Evolutionary conservation across 2,113 vertebrate genomes (phyloP).

Genomic region (Centrocercus urophasianus): DNA sequence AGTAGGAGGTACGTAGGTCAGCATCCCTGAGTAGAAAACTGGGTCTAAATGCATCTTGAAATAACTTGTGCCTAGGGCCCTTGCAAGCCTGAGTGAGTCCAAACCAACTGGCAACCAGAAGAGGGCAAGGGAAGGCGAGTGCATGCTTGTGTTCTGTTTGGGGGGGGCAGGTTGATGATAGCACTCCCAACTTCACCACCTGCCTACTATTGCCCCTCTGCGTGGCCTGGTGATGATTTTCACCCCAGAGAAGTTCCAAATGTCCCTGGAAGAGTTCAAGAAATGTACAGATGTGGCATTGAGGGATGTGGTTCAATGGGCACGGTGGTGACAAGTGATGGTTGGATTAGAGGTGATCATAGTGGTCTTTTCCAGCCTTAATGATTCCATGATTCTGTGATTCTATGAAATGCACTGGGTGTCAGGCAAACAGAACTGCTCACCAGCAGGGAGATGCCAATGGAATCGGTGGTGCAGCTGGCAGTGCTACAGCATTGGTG

Average conservation of each 20-base stretch:
- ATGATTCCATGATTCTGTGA: no score
- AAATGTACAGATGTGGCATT: no score
- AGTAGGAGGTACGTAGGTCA: neutral
- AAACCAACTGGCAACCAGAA: neutral
- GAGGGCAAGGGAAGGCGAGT: neutral
- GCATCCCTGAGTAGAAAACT: neutral
- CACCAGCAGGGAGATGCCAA: neutral
- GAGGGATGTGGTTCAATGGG: no score
- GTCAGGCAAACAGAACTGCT: neutral
- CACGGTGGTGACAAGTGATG: no score
- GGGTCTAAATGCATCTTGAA: neutral
- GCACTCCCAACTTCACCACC: neutral
- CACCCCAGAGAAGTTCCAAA: neutral
- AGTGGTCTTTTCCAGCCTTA: no score
- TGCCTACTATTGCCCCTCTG: neutral
- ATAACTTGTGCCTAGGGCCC: neutral
- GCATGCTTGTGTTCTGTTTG: neutral
- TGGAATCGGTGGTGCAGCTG: neutral
- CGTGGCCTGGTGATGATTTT: neutral
- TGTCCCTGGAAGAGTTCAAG: fast-evolving
- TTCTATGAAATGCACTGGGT: neutral
- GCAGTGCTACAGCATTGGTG: fast-evolving
- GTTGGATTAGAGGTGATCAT: no score
- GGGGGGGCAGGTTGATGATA: neutral
- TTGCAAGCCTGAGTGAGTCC: neutral